A percentile compares a stretch with the other conserved stretches of the same genome.
These are phyloP conservation scores for Ciona savignyi DNA, from an alignment of 23 tunicate species.

Conservation along the genomic window DNA sequence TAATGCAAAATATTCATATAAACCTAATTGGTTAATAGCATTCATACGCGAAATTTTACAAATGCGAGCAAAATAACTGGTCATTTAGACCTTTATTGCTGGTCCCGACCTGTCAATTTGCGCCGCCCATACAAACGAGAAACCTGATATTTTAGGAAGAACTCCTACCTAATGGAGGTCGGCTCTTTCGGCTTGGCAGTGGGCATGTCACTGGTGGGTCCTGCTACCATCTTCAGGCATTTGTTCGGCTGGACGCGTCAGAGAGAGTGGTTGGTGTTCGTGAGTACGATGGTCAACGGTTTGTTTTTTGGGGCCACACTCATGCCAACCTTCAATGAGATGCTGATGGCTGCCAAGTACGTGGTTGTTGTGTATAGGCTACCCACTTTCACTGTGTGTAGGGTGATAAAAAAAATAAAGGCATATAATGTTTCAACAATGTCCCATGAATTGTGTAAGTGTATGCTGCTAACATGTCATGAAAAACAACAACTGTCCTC, in stretches of 20 bases:
- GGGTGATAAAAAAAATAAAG: too few species aligned
- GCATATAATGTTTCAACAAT: neutral
- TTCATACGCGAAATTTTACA: too few species aligned
- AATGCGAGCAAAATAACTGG: too few species aligned
- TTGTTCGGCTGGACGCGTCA: conserved; percentile 70
- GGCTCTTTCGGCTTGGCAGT: conserved; percentile 17
- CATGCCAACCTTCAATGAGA: conserved; percentile 86
- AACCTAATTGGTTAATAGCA: too few species aligned
- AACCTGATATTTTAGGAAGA: conserved; percentile 30
- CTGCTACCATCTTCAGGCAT: conserved; percentile 22
- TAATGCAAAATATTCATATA: too few species aligned
- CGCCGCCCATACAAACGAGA: too few species aligned
- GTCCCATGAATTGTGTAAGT: neutral
- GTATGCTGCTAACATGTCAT: too few species aligned
- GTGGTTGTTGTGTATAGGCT: neutral
- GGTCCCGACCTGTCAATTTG: too few species aligned
- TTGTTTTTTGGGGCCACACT: conserved; percentile 53
- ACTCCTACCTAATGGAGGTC: conserved; percentile 32
- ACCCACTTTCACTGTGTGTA: neutral
- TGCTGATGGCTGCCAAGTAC: conserved; percentile 57
- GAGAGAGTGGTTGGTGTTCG: conserved; percentile 56
- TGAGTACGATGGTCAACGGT: conserved; percentile 28
- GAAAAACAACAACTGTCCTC: too few species aligned
- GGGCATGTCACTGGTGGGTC: conserved; percentile 55
- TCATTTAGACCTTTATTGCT: too few species aligned